Evolutionary conservation across 2,113 vertebrate species (phyloP), one percentile per base, ranked within the genome.

Genomic region (Rhinoderma darwinii): DNA sequence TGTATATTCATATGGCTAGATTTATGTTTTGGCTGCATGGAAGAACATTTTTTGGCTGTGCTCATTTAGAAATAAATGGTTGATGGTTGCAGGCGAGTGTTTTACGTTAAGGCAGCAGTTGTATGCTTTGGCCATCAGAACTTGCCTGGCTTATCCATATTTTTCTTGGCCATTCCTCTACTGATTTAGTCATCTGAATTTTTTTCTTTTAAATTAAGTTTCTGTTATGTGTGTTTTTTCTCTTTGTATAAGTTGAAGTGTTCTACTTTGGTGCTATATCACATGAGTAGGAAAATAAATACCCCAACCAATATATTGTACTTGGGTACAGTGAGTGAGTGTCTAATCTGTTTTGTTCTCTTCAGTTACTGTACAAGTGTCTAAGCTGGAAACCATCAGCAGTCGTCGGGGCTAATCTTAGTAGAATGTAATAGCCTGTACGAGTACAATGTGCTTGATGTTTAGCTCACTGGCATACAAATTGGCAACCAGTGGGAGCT

Each of bases 21-120:
- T 87, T 86, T 32, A 74, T 44, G 15, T 30, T 72, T 80, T 82
- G 77, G 77, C 77, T n/a, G 47, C 27, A 41, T 32, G 37, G 37
- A 27, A 79, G 37, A n/a, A 70, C 44, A 70, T 14, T n/a, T n/a
- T 39, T 86, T 86, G 75, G 84, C 75, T 79, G 51, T 37, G 32
- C 68, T 43, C n/a, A 66, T 41, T 41, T 39, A 68, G 56, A 75
- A 68, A 35, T 54, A 37, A 63, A 86, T 80, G 84, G 27, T 41
- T 35, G 50, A 20, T 47, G 30, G 50, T 79, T n/a, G 18, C 30
- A 59, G 66, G 68, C 74, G 82, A 82, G 51, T 84, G 73, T 74
- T 89, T 87, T 43, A 25, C 47, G 32, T 89, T 87, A 87, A 89
- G 87, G 44, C 85, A 83, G 80, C 35, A 89, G 18, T 32, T 84